Evolutionary conservation across 1,140 invertebrate species (phyloP), one percentile per base, ranked within the genome.

Genomic region (Lordiphosa clarofinis): DNA sequence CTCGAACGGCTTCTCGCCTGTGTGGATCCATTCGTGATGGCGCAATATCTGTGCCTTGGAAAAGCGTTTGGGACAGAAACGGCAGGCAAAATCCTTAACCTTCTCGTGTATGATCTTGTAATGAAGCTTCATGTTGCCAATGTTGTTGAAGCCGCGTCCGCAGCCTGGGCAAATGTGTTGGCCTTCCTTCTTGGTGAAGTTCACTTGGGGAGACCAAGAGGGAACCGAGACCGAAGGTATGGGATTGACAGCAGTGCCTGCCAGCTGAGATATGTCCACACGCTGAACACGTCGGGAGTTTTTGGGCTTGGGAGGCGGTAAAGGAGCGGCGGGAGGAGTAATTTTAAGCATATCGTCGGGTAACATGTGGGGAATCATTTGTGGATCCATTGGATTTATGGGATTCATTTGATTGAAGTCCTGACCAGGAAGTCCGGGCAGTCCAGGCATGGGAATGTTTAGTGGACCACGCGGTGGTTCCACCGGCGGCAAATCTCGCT

Each of bases 1-100:
- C 58, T 87, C 87, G 48, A 87, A 87, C 1, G 87, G 87, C 21
- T 88, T 88, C 42, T 88, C 87, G 5, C 93, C 93, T 42, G 87
- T 89, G 37, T 89, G 87, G 0, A 86, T 88, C 87, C 86, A 88
- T 48, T 88, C 86, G 42, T 89, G 87, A 54, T 89, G 87, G 7
- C 87, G 86, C 33, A 88, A 50, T 3, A 88, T 88, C 47, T 89
- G 87, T 1, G 87, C 87, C 49, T 89, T 89, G 4, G 87, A 87
- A 61, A 89, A 89, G 6, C 81, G 65, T 40, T 86, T 82, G 35
- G 84, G 73, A 56, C 87, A 89, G 59, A 87, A 88, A 1, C 86
- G 61, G 21, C 87, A 89, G 12, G 84, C 79, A 10, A 88, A 89
- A 42, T 88, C 86, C 55, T 89, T 89, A 4, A 88, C 81, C 55